Percentiles rank a stretch among this genome's conserved stretches.
phyloP scores from a whole-genome alignment of 2,113 vertebrate species.

The Microcebus murinus region DNA sequence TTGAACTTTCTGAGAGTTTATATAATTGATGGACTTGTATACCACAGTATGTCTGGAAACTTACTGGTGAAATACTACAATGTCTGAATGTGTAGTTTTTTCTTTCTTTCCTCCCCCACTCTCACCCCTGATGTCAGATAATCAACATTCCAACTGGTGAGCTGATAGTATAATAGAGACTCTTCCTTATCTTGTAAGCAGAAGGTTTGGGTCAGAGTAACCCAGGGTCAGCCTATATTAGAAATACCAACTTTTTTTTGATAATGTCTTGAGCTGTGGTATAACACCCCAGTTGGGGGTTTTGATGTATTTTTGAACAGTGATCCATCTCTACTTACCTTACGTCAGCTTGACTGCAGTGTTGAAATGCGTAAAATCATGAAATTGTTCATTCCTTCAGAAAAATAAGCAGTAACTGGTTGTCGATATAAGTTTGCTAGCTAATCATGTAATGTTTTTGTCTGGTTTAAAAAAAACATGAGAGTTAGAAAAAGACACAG shows the following conservation, averaged over 20 bases:
- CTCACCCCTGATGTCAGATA: slow-evolving; percentile 14
- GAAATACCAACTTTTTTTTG: slow-evolving; percentile 44
- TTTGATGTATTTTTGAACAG: background rate
- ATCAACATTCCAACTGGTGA: background rate
- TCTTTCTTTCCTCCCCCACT: background rate
- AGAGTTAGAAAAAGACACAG: background rate
- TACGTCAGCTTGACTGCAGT: background rate
- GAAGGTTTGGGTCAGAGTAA: slow-evolving; percentile 42
- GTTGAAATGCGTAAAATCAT: background rate
- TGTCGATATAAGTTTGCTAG: background rate
- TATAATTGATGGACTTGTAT: slow-evolving; percentile 66
- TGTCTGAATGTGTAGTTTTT: background rate
- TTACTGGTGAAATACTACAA: background rate
- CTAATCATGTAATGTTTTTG: slow-evolving; percentile 11
- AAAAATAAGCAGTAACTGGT: slow-evolving; percentile 21
- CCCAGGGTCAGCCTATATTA: background rate
- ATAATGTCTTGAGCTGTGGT: slow-evolving; percentile 19
- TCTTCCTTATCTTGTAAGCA: slow-evolving; percentile 46
- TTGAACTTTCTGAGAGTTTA: slow-evolving; percentile 57
- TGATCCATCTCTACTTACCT: background rate
- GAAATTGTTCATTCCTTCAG: background rate
- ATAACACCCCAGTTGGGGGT: background rate
- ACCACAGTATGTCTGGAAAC: slow-evolving; percentile 22
- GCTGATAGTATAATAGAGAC: slow-evolving; percentile 15
- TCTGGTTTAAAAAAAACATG: background rate